phyloP scores from a whole-genome alignment of 2,113 vertebrate species.

The Ciconia boyciana region DNA sequence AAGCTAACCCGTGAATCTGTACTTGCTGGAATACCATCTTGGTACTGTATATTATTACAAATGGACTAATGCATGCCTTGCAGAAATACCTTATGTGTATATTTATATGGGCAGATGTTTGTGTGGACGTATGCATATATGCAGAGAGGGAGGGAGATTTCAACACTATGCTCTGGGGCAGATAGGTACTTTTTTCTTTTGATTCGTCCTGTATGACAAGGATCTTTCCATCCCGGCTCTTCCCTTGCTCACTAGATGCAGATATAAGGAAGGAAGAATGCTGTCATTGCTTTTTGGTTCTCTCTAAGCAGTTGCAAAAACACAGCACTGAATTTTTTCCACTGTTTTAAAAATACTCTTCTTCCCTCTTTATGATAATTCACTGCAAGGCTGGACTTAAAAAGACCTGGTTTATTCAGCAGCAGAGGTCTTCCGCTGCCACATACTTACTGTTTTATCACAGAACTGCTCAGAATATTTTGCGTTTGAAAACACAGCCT shows the following conservation, averaged over 20 bases:
- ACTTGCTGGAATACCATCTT: background rate
- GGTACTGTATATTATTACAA: constrained; percentile 40
- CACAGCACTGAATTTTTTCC: background rate
- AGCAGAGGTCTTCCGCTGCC: background rate
- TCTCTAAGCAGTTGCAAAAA: background rate
- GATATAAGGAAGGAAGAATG: constrained; percentile 20
- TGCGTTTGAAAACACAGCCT: background rate
- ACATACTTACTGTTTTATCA: background rate
- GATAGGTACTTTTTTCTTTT: constrained; percentile 7
- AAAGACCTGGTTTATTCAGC: background rate
- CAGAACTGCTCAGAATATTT: background rate
- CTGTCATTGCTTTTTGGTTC: constrained; percentile 5
- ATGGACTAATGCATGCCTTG: background rate
- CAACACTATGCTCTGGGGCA: background rate
- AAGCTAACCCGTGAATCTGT: background rate
- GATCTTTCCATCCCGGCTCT: background rate
- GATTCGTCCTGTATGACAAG: background rate
- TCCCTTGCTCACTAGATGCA: background rate
- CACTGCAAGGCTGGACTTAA: background rate
- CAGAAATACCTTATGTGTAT: constrained; percentile 5
- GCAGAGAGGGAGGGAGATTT: background rate
- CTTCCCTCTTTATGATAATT: background rate
- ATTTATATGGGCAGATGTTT: background rate
- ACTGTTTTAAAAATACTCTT: constrained; percentile 36
- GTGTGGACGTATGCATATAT: background rate